Percentiles rank a stretch among this genome's conserved stretches.
phyloP scores from a whole-genome alignment of 2,113 vertebrate genomes.

The Conger conger region DNA sequence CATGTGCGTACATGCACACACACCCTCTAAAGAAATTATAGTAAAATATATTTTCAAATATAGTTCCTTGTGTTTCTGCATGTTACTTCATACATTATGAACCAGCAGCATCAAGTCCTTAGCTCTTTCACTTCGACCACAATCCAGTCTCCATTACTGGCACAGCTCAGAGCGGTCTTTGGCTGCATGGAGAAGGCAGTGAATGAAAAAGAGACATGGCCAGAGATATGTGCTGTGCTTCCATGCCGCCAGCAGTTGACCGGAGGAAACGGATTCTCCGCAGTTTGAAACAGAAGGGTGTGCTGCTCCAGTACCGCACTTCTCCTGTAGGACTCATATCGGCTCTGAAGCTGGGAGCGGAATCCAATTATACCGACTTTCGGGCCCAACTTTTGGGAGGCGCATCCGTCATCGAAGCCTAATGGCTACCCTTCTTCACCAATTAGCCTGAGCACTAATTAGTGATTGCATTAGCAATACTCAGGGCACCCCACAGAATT shows the following conservation, averaged over 20 bases:
- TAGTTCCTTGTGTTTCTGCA: not conserved
- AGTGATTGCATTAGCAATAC: constrained; percentile 10
- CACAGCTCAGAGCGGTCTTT: not conserved
- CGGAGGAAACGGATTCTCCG: not conserved
- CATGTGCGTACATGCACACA: not conserved
- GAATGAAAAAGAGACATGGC: not conserved
- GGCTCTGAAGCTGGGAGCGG: not conserved
- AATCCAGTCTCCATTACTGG: not conserved
- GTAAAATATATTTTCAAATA: not conserved
- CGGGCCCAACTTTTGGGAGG: not conserved
- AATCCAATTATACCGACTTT: not conserved
- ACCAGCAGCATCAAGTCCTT: not conserved
- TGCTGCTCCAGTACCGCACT: not conserved
- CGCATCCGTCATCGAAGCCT: not conserved
- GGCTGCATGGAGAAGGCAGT: not conserved
- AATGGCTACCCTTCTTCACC: not conserved
- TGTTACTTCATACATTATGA: not conserved
- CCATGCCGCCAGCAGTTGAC: not conserved
- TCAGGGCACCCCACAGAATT: not conserved
- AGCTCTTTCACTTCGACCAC: not conserved
- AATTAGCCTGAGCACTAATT: not conserved
- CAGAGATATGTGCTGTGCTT: not conserved
- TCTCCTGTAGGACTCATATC: not conserved
- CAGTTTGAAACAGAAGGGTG: not conserved
- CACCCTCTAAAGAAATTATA: not conserved